These are phyloP conservation scores for Actinopyga echinites DNA, from an alignment of 53 echinoderm and acorn worm species.

Conservation along the genomic window DNA sequence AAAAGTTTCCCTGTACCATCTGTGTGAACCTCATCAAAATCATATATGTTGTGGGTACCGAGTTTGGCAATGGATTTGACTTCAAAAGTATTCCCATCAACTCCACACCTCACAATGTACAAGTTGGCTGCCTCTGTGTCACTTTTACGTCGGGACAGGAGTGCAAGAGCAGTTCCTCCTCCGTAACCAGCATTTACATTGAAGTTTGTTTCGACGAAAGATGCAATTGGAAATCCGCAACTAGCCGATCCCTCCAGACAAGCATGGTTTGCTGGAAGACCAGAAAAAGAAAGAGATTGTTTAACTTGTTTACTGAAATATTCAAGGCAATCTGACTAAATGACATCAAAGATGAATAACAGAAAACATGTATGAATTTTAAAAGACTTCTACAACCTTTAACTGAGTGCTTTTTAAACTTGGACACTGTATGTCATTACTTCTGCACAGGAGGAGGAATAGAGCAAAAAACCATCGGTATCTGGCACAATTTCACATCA, in stretches of 20 bases:
- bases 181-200: constrained; percentile 77
- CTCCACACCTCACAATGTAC: constrained; percentile 73
- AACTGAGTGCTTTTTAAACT: no score
- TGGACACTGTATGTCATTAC: no score
- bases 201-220: constrained; percentile 59
- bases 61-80: constrained; percentile 50
- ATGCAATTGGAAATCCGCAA: constrained; percentile 59
- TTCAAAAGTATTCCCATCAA: constrained; percentile 68
- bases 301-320: not conserved
- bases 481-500: no score
- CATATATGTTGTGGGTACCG: constrained; percentile 69
- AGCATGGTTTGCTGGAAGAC: constrained; percentile 61
- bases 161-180: constrained; percentile 74
- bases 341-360: not conserved
- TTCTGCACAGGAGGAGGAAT: no score
- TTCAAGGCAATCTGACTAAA: not conserved
- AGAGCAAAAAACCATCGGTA: no score
- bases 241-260: constrained; percentile 58
- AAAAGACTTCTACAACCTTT: no score
- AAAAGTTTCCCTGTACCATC: constrained; percentile 55
- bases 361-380: not conserved
- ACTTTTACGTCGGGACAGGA: constrained; percentile 47
- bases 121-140: constrained; percentile 58
- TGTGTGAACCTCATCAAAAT: constrained; percentile 61
- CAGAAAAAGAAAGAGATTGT: not conserved